A percentile compares a stretch with the other conserved stretches of the same genome.
These are phyloP conservation scores for Drosophila burlai DNA, from an alignment of 1,140 invertebrate genomes.

Conservation along the genomic window DNA sequence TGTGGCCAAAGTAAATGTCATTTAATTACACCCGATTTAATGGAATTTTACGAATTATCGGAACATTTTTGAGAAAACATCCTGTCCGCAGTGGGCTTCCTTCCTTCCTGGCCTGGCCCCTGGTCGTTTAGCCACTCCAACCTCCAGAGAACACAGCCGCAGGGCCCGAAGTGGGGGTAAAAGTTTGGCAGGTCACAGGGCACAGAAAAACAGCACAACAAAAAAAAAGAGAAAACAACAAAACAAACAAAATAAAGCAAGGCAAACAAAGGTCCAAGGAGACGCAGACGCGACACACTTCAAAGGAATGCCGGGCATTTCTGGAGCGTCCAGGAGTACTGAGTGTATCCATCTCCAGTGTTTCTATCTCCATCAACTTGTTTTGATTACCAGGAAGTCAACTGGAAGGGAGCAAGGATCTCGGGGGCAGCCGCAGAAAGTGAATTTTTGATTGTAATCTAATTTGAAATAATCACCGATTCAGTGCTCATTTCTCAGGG, in stretches of 20 bases:
- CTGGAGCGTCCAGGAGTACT: conserved; percentile 42
- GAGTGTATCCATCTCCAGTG: conserved; percentile 31
- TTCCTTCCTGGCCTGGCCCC: conserved; percentile 9
- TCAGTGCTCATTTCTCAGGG: conserved; percentile 4
- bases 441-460: conserved; percentile 18
- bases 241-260: conserved; percentile 15
- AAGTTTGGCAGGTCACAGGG: conserved; percentile 17
- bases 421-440: conserved; percentile 11
- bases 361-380: conserved; percentile 34
- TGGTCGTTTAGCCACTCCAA: conserved; percentile 56
- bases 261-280: conserved; percentile 33
- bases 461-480: conserved; percentile 15
- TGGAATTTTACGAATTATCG: conserved; percentile 84
- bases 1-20: conserved; percentile 82
- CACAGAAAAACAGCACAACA: not conserved
- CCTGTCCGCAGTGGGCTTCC: conserved; percentile 11
- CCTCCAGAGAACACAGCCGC: conserved; percentile 7
- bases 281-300: conserved; percentile 58
- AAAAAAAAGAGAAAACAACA: not conserved
- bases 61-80: conserved; percentile 60
- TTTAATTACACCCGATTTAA: conserved; percentile 84
- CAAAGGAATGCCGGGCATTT: conserved; percentile 71
- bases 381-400: conserved; percentile 40
- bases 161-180: conserved; percentile 16
- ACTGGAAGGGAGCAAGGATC: not conserved